Evolutionary conservation across 92 coral and sea anemone genomes (phyloP).

Genomic region (Micromussa lordhowensis): DNA sequence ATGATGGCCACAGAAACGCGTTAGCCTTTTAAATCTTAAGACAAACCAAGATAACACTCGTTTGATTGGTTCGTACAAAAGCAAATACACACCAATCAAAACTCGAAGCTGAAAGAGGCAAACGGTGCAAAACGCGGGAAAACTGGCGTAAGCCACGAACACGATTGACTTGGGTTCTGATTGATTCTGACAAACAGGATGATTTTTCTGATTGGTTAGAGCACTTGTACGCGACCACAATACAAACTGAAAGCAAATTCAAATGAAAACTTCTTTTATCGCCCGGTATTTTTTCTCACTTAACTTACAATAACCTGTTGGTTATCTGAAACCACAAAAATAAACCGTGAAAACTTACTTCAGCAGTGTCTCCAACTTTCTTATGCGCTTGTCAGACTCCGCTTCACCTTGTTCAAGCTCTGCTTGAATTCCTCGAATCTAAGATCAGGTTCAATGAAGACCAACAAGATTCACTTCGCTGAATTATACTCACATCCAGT

Average conservation of each 20-base stretch:
- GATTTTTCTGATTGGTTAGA: background rate
- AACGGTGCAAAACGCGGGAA: background rate
- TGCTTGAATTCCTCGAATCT: slow-evolving; percentile 84
- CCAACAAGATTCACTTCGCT: background rate
- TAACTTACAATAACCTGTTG: background rate
- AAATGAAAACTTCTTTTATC: background rate
- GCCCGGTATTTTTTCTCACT: background rate
- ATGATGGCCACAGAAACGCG: background rate
- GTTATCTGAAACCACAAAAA: background rate
- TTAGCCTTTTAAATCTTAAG: background rate
- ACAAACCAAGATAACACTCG: background rate
- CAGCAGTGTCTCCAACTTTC: slow-evolving; percentile 77
- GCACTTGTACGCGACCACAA: background rate
- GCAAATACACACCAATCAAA: background rate
- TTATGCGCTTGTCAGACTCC: slow-evolving; percentile 79
- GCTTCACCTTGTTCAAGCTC: slow-evolving; percentile 88
- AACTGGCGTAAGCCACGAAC: background rate
- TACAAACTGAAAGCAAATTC: background rate
- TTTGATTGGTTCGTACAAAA: background rate
- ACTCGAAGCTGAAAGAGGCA: background rate
- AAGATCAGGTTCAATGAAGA: background rate
- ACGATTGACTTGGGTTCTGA: background rate
- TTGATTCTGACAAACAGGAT: background rate
- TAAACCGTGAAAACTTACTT: slow-evolving; percentile 60
- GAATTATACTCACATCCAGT: background rate